A percentile compares a stretch with the other conserved stretches of the same genome.
Evolutionary conservation across 2,113 vertebrate species (phyloP).

Genomic region (Typhlomys cinereus): DNA sequence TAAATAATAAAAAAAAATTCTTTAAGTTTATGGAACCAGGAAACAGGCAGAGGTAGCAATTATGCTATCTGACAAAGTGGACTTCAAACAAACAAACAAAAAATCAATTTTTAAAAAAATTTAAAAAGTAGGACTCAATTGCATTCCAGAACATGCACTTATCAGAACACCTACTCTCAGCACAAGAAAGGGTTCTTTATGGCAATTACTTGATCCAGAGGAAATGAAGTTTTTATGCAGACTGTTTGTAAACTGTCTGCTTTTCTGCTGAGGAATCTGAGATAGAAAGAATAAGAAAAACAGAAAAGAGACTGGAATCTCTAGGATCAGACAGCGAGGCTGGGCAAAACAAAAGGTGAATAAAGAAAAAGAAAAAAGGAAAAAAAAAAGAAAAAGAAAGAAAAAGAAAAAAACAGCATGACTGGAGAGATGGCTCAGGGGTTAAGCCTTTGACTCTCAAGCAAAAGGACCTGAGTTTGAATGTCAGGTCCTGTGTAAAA

Average conservation of each 20-base stretch:
- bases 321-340: background rate
- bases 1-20: too few relatives aligned
- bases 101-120: too few relatives aligned
- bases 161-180: slow-evolving; percentile 56
- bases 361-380: background rate
- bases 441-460: too few relatives aligned
- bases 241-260: slow-evolving; percentile 71
- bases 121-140: slow-evolving; percentile 60
- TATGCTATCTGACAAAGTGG: too few relatives aligned
- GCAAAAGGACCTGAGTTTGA: too few relatives aligned
- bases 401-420: background rate
- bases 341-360: background rate
- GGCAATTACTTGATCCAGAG: slow-evolving; percentile 32
- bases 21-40: too few relatives aligned
- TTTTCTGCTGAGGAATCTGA: slow-evolving; percentile 39
- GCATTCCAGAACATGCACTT: slow-evolving; percentile 65
- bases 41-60: too few relatives aligned
- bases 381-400: background rate
- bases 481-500: too few relatives aligned
- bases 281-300: slow-evolving; percentile 15
- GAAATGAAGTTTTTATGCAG: slow-evolving; percentile 57
- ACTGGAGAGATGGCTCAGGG: too few relatives aligned
- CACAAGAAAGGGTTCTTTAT: slow-evolving; percentile 56
- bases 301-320: background rate
- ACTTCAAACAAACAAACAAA: too few relatives aligned